Evolutionary conservation across 2,888 invertebrate genomes (phyloP).

Genomic region (Philopedon plagiatum): DNA sequence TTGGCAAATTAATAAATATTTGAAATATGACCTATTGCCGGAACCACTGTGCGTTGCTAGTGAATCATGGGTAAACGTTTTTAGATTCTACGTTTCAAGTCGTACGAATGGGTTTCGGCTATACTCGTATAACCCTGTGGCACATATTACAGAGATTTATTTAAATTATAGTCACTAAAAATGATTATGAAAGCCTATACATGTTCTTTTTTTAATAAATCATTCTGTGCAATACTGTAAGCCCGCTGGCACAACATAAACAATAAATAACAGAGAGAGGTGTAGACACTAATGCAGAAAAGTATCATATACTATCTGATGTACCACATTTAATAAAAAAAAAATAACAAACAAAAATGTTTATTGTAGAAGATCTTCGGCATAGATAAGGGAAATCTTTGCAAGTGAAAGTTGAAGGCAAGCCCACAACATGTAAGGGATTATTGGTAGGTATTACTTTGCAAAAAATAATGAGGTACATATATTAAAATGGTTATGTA

Average conservation of each 20-base stretch:
- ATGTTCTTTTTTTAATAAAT: too few relatives aligned
- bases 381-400: slow-evolving; percentile 10
- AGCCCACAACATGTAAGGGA: background rate
- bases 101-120: too few relatives aligned
- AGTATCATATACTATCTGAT: background rate
- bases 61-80: too few relatives aligned
- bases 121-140: too few relatives aligned
- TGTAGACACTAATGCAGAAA: background rate
- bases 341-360: background rate
- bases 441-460: background rate
- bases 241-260: background rate
- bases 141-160: too few relatives aligned
- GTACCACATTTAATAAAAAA: background rate
- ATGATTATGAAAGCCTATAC: too few relatives aligned
- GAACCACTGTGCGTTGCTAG: too few relatives aligned
- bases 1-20: too few relatives aligned
- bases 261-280: background rate
- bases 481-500: background rate
- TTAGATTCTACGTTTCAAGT: too few relatives aligned
- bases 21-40: too few relatives aligned
- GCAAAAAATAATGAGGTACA: background rate
- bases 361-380: background rate
- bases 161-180: too few relatives aligned
- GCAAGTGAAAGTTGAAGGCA: slow-evolving; percentile 9
- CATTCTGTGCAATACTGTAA: background rate